phyloP scores from a whole-genome alignment of 2,113 vertebrate species.

The Serilophus lunatus region DNA sequence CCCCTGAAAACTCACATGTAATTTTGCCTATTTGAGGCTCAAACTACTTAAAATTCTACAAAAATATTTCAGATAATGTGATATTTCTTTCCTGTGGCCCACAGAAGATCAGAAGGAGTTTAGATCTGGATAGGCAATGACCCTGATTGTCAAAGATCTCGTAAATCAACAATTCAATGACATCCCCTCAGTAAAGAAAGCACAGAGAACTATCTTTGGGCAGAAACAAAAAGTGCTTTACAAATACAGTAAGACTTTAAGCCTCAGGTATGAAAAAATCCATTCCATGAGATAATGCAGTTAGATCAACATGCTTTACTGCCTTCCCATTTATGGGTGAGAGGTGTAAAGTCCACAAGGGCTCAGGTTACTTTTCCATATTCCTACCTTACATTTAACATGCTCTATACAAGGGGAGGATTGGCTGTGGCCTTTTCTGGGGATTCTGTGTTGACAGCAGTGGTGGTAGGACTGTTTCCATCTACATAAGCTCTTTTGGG shows the following conservation, averaged over 20 bases:
- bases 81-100: not conserved
- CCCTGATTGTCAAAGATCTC: not conserved
- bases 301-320: constrained; percentile 21
- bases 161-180: not conserved
- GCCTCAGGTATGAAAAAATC: not conserved
- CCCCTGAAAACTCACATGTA: not conserved
- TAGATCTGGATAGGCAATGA: not conserved
- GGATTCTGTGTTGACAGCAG: not conserved
- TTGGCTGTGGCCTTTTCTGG: not conserved
- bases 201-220: not conserved
- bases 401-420: not conserved
- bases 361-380: constrained; percentile 47
- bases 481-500: not conserved
- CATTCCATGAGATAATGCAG: not conserved
- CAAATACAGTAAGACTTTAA: not conserved
- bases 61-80: not conserved
- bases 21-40: not conserved
- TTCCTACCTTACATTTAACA: not conserved
- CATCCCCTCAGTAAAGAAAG: not conserved
- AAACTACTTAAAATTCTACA: not conserved
- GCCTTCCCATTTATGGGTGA: constrained; percentile 10
- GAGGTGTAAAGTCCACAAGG: constrained; percentile 71
- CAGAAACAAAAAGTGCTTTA: not conserved
- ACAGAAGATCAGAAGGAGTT: not conserved
- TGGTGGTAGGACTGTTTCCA: not conserved